phyloP scores from a whole-genome alignment of 2,888 invertebrate species.

The Tinea trinotella region DNA sequence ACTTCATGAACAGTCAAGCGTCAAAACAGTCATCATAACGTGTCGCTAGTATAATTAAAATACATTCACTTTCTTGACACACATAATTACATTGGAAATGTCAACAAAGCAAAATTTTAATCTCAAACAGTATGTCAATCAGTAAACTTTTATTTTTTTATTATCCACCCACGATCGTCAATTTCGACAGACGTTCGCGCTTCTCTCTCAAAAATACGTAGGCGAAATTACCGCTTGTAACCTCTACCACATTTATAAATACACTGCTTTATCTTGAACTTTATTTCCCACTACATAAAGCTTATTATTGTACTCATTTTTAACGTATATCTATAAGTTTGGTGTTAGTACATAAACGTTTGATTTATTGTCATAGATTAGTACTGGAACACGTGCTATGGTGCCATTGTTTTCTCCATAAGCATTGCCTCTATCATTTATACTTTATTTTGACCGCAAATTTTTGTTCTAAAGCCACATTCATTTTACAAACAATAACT shows the following conservation, averaged over 20 bases:
- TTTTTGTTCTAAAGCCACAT: background rate
- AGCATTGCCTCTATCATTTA: constrained; percentile 6
- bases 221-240: constrained; percentile 31
- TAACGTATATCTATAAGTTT: background rate
- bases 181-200: constrained; percentile 16
- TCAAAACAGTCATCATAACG: no score
- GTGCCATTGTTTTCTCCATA: constrained; percentile 13
- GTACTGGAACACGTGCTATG: constrained; percentile 19
- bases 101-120: background rate
- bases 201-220: constrained; percentile 25
- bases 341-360: constrained; percentile 20
- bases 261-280: background rate
- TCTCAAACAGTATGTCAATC: background rate
- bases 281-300: background rate
- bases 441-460: background rate
- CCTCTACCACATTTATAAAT: constrained; percentile 14
- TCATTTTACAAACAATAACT: background rate
- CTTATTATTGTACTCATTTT: background rate
- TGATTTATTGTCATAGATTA: constrained; percentile 30
- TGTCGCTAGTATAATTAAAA: no score
- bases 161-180: constrained; percentile 12
- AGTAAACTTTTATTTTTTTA: constrained; percentile 9
- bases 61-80: background rate
- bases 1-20: no score
- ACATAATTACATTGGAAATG: background rate